Percentiles rank a stretch among this genome's conserved stretches.
Conservation (phyloP, 2,113 vertebrate species). For the Hydrochoerus hydrochaeris region DNA sequence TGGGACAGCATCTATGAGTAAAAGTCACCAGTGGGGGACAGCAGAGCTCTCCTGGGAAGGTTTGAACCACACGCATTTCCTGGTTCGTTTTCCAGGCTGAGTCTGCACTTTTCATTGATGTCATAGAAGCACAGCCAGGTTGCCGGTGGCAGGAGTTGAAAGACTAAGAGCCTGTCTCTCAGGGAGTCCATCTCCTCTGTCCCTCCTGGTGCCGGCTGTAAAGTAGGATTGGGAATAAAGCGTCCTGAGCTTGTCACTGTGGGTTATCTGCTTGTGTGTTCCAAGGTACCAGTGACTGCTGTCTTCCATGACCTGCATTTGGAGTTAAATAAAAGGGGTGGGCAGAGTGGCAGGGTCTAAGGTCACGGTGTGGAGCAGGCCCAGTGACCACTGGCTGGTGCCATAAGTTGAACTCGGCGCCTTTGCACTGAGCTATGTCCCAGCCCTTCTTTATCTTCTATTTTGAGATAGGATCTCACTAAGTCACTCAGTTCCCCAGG, state of each 20-base stretch:
- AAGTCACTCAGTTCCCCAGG: background rate
- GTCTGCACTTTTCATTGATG: background rate
- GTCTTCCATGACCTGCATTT: accelerated
- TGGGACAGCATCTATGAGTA: background rate
- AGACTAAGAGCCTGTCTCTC: background rate
- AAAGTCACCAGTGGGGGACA: background rate
- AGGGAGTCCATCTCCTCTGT: accelerated
- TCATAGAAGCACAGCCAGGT: background rate
- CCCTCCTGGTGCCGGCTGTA: accelerated
- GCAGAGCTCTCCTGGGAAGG: background rate
- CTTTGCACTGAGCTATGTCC: background rate
- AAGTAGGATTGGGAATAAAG: background rate
- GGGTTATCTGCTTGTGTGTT: background rate
- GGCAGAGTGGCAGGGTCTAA: background rate
- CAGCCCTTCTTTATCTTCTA: background rate
- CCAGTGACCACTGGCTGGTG: background rate
- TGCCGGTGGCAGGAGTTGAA: too few relatives aligned
- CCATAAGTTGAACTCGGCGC: background rate
- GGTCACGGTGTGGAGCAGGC: background rate
- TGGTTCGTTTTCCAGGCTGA: background rate
- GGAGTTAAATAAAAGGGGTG: background rate
- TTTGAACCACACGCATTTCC: background rate
- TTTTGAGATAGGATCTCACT: background rate
- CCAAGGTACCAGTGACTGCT: background rate
- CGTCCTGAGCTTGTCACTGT: too few relatives aligned